Percentiles rank a stretch among this genome's conserved stretches.
phyloP scores from a whole-genome alignment of 2,797 vertebrate species.

The Tolypeutes matacus region DNA sequence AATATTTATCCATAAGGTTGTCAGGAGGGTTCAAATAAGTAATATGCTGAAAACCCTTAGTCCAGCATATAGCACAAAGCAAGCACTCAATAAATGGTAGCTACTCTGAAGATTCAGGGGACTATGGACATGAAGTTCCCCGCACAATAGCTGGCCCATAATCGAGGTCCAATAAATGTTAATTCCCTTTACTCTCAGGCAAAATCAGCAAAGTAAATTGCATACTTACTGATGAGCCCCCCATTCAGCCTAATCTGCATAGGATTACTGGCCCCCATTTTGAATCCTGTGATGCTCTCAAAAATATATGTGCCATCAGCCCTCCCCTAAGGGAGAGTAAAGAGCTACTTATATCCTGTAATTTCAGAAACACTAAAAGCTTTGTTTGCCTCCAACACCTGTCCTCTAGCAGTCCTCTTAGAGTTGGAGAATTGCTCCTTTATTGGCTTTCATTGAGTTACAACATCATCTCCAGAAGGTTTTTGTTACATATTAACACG shows the following conservation, averaged over 20 bases:
- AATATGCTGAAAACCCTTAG: not conserved
- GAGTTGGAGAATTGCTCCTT: not conserved
- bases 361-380: not conserved
- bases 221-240: not conserved
- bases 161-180: slow-evolving; percentile 29
- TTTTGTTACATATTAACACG: not conserved
- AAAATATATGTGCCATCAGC: not conserved
- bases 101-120: not conserved
- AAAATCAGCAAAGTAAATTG: not conserved
- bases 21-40: not conserved
- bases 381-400: not conserved
- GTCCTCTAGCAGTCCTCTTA: not conserved
- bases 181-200: not conserved
- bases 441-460: not conserved
- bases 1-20: not conserved
- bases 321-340: not conserved
- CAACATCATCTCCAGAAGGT: not conserved
- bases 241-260: not conserved
- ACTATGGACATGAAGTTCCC: not conserved
- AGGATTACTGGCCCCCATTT: not conserved
- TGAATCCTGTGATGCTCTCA: slow-evolving; percentile 6
- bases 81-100: not conserved
- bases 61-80: not conserved
- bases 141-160: not conserved
- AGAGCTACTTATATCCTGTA: not conserved